phyloP scores from a whole-genome alignment of 2,797 vertebrate species.

The Tokudaia tokunoshimensis region DNA sequence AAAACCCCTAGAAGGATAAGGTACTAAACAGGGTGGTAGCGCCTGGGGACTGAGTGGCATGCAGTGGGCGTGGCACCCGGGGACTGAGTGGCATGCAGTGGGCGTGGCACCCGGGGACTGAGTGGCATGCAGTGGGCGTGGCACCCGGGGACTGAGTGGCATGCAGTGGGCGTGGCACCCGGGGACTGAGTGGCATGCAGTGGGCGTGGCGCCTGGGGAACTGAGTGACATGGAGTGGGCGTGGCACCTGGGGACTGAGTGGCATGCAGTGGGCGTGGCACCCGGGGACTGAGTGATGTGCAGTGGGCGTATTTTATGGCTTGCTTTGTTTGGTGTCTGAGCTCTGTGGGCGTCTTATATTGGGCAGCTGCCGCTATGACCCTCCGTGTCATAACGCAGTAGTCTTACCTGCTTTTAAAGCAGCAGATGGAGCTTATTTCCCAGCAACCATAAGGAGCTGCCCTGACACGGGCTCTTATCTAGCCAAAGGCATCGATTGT shows the following conservation, averaged over 20 bases:
- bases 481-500: neutral
- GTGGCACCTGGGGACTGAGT: neutral
- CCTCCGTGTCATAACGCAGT: neutral
- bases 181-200: neutral
- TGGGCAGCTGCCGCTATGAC: neutral
- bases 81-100: neutral
- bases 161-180: no score
- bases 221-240: neutral
- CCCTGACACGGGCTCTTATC: neutral
- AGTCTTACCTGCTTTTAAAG: conserved; percentile 2
- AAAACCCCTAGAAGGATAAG: neutral
- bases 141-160: neutral
- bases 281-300: neutral
- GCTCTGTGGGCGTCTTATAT: neutral
- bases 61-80: no score
- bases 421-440: neutral
- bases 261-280: no score
- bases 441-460: neutral
- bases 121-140: neutral
- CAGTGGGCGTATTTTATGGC: no score
- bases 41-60: neutral
- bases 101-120: no score
- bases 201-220: neutral
- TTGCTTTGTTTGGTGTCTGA: neutral
- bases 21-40: neutral